Base-by-base conservation (phyloP, 2,888 invertebrate species). In the Aporophyla lueneburgensis region DNA sequence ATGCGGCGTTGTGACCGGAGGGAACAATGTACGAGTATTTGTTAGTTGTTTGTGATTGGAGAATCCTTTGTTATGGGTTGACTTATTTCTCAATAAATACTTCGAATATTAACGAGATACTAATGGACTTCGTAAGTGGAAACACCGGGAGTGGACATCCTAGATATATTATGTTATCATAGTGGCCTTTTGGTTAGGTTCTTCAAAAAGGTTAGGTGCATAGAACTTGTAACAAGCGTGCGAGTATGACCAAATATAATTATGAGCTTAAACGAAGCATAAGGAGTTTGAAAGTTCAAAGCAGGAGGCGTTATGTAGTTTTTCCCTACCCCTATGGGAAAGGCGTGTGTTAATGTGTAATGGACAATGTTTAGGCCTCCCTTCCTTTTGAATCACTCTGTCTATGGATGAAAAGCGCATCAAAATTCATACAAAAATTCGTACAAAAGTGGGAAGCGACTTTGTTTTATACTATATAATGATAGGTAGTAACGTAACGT, bases 1-100 rank as follows among this genome's bases (percentile, higher is more conserved):
- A 86, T 81, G 76, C 63, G 71, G 65, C 74, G 72, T 51, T 71
- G 79, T 78, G 70, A 77, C 68, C 78, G 40, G 27, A 53, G 61
- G 40, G 49, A 58, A 76, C 76, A 67, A 56, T 76, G 24, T 80
- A 73, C 63, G 70, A 54, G 77, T 59, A 77, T 76, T 70, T 68
- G 61, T 66, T 77, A 40, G 61, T 43, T 40, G 63, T 69, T 71
- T 33, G 56, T 56, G 33, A 53, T 63, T 56, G 43, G 71, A 67
- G 14, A 43, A 53, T 74, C 40, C 56, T 65, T 78, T 81, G 84
- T 78, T 78, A 40, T 19, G 9, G n/a, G 33, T 71, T 63, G 19
- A 66, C 7, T 66, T 66, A 61, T 56, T 33, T 21, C 66, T 21
- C 14, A 80, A 56, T 56, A 56, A 71, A 80, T 71, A 51, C 2